These are phyloP conservation scores for Acanthiza pusilla DNA, from an alignment of 2,797 vertebrate genomes.

Conservation along the genomic window DNA sequence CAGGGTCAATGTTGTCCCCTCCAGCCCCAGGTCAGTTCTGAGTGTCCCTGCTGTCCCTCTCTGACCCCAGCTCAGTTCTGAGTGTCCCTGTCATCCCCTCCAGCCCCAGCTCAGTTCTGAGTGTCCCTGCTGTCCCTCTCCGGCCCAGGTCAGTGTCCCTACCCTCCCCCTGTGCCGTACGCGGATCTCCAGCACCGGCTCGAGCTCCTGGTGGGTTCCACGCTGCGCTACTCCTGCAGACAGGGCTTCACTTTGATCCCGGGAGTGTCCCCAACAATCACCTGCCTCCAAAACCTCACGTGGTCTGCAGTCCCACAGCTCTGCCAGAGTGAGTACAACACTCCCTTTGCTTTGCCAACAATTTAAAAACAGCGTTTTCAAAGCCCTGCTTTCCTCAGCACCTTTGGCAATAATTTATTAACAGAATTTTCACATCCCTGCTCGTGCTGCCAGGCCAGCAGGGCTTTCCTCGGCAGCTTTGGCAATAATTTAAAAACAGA, in stretches of 20 bases:
- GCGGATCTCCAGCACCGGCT: fast-evolving
- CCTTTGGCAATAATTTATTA: too few relatives aligned
- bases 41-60: neutral
- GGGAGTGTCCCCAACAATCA: neutral
- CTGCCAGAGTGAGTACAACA: constrained; percentile 57
- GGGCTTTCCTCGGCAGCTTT: neutral
- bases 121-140: neutral
- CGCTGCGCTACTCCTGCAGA: constrained; percentile 50
- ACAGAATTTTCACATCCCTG: fast-evolving
- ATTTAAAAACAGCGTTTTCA: fast-evolving
- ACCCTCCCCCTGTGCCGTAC: neutral
- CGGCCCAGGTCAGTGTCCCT: neutral
- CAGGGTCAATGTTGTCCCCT: neutral
- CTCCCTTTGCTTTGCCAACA: neutral
- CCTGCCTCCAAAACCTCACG: constrained; percentile 36
- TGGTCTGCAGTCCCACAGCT: constrained; percentile 49
- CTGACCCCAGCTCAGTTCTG: neutral
- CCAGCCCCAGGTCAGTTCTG: neutral
- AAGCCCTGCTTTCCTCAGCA: fast-evolving
- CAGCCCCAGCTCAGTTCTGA: neutral
- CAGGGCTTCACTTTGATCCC: neutral
- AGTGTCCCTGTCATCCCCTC: neutral
- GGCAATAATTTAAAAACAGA: neutral
- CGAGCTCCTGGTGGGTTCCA: neutral
- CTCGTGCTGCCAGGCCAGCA: neutral